A percentile compares a stretch with the other conserved stretches of the same genome.
These are phyloP conservation scores for Gymnobelideus leadbeateri DNA, from an alignment of 2,113 vertebrate species.

Conservation along the genomic window DNA sequence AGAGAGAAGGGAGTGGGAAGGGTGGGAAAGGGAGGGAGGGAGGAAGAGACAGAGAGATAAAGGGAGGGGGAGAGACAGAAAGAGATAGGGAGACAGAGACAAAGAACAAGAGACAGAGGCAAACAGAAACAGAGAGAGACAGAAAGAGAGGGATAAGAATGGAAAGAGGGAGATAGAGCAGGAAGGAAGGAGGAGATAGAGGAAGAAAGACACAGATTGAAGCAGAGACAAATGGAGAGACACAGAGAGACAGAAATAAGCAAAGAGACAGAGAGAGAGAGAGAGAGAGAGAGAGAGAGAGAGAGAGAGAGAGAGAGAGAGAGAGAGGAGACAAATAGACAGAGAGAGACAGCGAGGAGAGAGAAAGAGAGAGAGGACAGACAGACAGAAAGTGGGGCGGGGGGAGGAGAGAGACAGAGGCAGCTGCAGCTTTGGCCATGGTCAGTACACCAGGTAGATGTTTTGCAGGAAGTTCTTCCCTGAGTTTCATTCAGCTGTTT, in stretches of 20 bases:
- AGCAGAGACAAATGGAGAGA: neutral
- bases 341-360: neutral
- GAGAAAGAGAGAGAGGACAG: neutral
- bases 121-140: neutral
- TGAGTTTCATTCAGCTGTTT: neutral
- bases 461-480: neutral
- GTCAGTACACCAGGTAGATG: neutral
- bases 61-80: accelerated
- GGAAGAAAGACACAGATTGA: no score
- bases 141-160: no score
- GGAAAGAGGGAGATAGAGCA: no score
- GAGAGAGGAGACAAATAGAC: neutral
- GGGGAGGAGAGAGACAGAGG: no score
- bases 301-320: neutral
- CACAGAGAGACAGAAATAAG: no score
- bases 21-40: no score
- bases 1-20: neutral
- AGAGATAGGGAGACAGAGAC: neutral
- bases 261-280: neutral
- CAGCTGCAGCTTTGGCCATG: neutral
- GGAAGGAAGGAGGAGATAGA: no score
- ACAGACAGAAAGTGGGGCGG: no score
- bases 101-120: neutral
- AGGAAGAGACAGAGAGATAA: neutral
- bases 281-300: neutral